These are phyloP conservation scores for Tenthredo notha DNA, from an alignment of 2,888 invertebrate genomes.

Conservation along the genomic window DNA sequence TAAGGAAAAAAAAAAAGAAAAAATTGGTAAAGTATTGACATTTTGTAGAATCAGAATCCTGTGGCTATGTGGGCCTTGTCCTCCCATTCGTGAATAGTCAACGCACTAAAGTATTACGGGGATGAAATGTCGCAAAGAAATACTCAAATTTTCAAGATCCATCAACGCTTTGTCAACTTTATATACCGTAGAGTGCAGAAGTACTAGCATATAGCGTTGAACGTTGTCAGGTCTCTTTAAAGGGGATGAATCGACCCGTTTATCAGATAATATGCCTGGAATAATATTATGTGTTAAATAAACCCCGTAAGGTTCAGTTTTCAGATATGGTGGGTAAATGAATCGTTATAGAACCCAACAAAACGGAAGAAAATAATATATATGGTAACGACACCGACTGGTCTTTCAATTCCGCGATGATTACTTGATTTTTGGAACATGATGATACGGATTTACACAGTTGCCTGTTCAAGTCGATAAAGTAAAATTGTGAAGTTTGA, in stretches of 20 bases:
- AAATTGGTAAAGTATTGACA: background rate
- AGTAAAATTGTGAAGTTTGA: background rate
- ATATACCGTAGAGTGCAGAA: constrained; percentile 6
- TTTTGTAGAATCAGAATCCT: background rate
- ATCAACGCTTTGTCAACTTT: constrained; percentile 10
- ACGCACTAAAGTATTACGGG: background rate
- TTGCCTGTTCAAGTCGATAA: background rate
- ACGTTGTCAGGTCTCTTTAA: background rate
- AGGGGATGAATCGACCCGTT: constrained; percentile 21
- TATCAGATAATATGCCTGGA: background rate
- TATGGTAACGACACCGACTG: background rate
- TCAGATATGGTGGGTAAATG: too few species aligned
- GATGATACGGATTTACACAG: background rate
- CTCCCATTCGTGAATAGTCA: background rate
- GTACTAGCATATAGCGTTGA: background rate
- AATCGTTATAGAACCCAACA: background rate
- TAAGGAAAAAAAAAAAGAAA: background rate
- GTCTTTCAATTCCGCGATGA: background rate
- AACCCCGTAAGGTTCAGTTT: background rate
- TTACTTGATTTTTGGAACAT: background rate
- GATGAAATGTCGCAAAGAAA: background rate
- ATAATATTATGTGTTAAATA: constrained; percentile 12
- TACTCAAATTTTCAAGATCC: constrained; percentile 7
- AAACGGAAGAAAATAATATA: background rate
- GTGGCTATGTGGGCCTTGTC: background rate